Evolutionary conservation across 2,113 vertebrate species (phyloP).

Genomic region (Hippotragus niger): DNA sequence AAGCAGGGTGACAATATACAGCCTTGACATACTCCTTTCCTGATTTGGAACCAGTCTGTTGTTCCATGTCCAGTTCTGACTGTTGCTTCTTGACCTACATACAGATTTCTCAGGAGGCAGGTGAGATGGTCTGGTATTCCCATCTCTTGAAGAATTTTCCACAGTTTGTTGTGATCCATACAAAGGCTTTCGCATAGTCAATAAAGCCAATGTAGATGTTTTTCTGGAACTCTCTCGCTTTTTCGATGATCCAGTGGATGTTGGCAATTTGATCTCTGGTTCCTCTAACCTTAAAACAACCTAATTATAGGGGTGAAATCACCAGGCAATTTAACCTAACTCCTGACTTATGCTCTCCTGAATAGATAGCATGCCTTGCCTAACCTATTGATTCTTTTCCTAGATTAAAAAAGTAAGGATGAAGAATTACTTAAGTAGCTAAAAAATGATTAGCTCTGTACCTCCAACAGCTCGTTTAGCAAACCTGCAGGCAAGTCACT

Average conservation of each 20-base stretch:
- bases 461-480: neutral
- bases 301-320: neutral
- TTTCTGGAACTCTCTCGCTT: neutral
- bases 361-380: neutral
- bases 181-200: neutral
- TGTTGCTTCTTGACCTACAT: neutral
- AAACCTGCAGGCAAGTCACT: neutral
- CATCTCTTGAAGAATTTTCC: neutral
- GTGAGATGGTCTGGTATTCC: neutral
- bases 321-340: neutral
- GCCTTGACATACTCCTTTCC: neutral
- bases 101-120: neutral
- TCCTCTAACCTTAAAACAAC: neutral
- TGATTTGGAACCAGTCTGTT: neutral
- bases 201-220: neutral
- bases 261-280: neutral
- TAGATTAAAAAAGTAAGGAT: neutral
- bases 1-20: neutral
- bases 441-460: neutral
- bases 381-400: neutral
- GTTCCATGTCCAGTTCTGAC: neutral
- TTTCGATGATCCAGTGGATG: neutral
- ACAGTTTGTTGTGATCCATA: neutral
- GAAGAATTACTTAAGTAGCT: neutral
- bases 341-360: neutral